Base-by-base conservation (phyloP, 2,888 invertebrate genomes). In the Cephalotes varians region DNA sequence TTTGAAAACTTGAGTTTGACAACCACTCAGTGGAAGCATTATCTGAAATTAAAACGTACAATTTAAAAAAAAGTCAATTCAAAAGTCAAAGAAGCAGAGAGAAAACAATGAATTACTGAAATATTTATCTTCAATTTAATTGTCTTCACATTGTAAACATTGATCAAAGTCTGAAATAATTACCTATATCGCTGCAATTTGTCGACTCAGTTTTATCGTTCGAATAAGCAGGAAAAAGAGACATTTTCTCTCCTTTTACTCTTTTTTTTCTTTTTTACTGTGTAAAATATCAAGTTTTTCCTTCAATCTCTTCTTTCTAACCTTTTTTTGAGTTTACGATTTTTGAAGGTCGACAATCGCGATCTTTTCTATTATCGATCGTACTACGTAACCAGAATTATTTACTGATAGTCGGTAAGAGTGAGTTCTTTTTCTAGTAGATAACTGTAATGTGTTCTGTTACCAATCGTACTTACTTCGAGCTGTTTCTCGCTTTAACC, bases 141-240 rank as follows among this genome's bases (percentile, higher is more conserved):
- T 37, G 44, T 64, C 21, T 6, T 47, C 12, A 10, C 4, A 40
- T 56, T 56, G n/a, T 21, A 69, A 67, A 28, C 40, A 58, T 44
- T 56, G 18, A 18, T n/a, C 3, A 40, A 82, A 87, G 69, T 82
- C 60, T 76, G 28, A 40, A 49, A 9, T 25, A 12, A 58, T 74
- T 62, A 12, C 81, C 56, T n/a, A 56, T 15, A 58, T 65, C 58
- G 51, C 10, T 40, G 0, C 44, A 31, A 51, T 15, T 64, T 9
- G 77, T 7, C 25, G 79, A 67, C 80, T 83, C 64, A 34, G 6
- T 15, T 40, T 40, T 82, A 49, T 73, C 69, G 9, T 25, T 60
- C 25, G 94, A 91, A 91, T 95, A 95, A 25, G 95, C 95, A 76
- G 95, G 94, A 92, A 95, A 95, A 73, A 95, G 90, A 49, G 95